Conservation (phyloP, 2,113 vertebrate genomes). For the Cyanoramphus novaezelandiae region DNA sequence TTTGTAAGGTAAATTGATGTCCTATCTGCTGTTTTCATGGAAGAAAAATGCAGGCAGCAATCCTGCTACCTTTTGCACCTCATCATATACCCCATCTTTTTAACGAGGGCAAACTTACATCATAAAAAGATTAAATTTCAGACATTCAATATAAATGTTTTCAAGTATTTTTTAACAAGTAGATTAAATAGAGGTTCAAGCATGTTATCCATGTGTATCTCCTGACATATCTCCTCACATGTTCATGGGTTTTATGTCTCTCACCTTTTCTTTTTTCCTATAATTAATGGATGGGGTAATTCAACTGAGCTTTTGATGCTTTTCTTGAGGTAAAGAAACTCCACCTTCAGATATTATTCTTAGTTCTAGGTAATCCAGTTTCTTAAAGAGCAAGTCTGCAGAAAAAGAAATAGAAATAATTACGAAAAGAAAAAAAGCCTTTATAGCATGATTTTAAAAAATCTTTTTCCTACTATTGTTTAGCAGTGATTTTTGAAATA, state of each 20-base stretch:
- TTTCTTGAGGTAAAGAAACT: not conserved
- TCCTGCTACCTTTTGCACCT: not conserved
- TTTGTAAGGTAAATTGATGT: not conserved
- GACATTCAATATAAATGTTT: not conserved
- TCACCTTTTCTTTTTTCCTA: not conserved
- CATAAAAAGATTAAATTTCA: not conserved
- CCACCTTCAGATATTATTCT: not conserved
- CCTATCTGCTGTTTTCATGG: not conserved
- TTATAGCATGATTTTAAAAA: not conserved
- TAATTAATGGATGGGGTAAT: not conserved
- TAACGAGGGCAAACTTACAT: not conserved
- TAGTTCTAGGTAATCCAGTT: not conserved
- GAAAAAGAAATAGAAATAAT: not conserved
- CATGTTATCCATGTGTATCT: not conserved
- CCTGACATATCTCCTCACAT: not conserved
- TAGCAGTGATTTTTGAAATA: not conserved
- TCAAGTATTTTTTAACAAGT: not conserved
- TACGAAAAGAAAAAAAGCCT: not conserved
- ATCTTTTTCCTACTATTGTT: not conserved
- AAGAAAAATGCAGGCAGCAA: not conserved
- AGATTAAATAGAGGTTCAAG: not conserved
- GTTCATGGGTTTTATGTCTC: not conserved
- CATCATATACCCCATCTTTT: not conserved
- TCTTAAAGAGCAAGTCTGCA: not conserved
- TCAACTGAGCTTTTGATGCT: not conserved